These are phyloP conservation scores for Oscheius myriophilus DNA, from an alignment of 2,888 invertebrate genomes.

Conservation along the genomic window DNA sequence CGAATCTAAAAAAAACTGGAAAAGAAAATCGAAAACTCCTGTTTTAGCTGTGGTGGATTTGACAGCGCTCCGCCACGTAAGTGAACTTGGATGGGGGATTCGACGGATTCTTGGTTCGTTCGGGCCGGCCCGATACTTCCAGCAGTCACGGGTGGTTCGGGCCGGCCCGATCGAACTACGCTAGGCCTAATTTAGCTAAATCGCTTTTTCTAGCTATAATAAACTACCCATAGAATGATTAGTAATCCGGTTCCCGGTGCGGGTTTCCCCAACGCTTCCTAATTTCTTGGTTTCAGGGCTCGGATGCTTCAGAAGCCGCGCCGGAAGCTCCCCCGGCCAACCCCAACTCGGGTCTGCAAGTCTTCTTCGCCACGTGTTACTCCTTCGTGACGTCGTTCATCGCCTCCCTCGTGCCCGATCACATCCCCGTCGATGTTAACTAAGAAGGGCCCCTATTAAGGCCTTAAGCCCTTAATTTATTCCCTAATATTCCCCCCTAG, in stretches of 20 bases:
- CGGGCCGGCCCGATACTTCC: too few species aligned
- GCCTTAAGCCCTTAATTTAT: background rate
- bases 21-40: too few species aligned
- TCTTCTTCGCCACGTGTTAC: constrained; percentile 78
- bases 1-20: too few species aligned
- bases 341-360: constrained; percentile 75
- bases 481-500: constrained; percentile 6
- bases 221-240: background rate
- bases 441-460: constrained; percentile 29
- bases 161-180: background rate
- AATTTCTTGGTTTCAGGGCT: constrained; percentile 5
- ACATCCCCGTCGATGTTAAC: constrained; percentile 72
- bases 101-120: too few species aligned
- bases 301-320: background rate
- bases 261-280: background rate
- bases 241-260: background rate
- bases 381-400: constrained; percentile 92
- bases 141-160: too few species aligned
- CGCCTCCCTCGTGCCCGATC: constrained; percentile 90
- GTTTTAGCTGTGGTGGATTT: too few species aligned
- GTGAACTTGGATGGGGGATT: too few species aligned
- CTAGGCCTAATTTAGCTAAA: background rate
- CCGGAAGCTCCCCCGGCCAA: constrained; percentile 73
- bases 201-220: background rate
- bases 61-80: too few species aligned